A percentile compares a stretch with the other conserved stretches of the same genome.
Evolutionary conservation across 2,797 vertebrate genomes (phyloP).

Genomic region (Zenarchopterus dispar): DNA sequence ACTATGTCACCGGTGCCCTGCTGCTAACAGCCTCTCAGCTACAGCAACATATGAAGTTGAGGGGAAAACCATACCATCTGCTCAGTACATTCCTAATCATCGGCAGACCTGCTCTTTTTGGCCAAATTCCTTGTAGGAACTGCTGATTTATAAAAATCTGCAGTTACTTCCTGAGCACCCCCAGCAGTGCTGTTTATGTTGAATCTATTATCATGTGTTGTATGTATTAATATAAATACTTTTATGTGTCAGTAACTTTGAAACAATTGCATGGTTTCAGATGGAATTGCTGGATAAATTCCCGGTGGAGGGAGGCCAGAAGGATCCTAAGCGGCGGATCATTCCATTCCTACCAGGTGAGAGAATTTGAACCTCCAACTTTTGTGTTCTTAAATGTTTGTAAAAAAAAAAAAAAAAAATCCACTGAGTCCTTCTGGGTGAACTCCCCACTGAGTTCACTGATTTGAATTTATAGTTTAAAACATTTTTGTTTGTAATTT

Average conservation of each 20-base stretch:
- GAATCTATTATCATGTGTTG: slow-evolving; percentile 23
- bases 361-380: neutral
- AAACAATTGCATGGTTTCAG: slow-evolving; percentile 77
- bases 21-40: slow-evolving; percentile 46
- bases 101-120: slow-evolving; percentile 64
- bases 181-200: slow-evolving; percentile 18
- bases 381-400: neutral
- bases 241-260: slow-evolving; percentile 27
- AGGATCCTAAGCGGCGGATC: slow-evolving; percentile 97
- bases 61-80: slow-evolving; percentile 72
- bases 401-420: neutral
- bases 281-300: slow-evolving; percentile 99
- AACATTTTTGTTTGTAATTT: too few relatives aligned
- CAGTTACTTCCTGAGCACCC: slow-evolving; percentile 34
- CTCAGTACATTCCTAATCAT: slow-evolving; percentile 71
- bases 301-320: slow-evolving; percentile 98
- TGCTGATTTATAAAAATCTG: slow-evolving; percentile 69
- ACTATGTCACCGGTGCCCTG: slow-evolving; percentile 71
- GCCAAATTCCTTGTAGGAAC: slow-evolving; percentile 63
- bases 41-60: slow-evolving; percentile 56
- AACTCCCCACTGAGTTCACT: too few relatives aligned
- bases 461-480: too few relatives aligned
- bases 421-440: too few relatives aligned
- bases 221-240: slow-evolving; percentile 15
- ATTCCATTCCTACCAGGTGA: slow-evolving; percentile 98